Percentiles rank a stretch among this genome's conserved stretches.
Evolutionary conservation across 2,113 vertebrate species (phyloP).

Genomic region (Pollimyrus isidori): DNA sequence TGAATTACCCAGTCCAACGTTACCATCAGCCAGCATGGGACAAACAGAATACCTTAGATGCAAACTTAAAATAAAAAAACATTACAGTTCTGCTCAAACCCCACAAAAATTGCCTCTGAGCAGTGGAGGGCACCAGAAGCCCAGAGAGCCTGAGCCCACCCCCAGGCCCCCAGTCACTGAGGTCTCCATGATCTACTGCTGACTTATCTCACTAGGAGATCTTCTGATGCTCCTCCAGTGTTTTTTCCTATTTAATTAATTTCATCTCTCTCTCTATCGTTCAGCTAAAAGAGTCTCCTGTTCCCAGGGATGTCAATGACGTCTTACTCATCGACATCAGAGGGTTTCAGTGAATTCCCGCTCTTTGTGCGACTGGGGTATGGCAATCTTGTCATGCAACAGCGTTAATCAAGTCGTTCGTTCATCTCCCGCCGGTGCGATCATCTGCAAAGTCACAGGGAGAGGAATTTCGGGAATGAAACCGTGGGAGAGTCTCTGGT

Average conservation of each 20-base stretch:
- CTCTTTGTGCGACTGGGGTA: slow-evolving; percentile 34
- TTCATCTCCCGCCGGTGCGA: neutral
- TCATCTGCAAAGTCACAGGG: neutral
- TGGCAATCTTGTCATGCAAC: slow-evolving; percentile 27
- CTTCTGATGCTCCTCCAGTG: neutral
- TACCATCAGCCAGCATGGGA: neutral
- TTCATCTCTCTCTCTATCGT: neutral
- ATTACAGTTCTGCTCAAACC: neutral
- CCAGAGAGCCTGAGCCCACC: neutral
- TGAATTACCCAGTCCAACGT: neutral
- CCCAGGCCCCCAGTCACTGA: neutral
- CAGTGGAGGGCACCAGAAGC: neutral
- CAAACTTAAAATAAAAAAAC: neutral
- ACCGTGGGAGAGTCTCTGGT: neutral
- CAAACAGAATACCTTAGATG: neutral
- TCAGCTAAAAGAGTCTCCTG: neutral
- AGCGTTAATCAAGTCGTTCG: slow-evolving; percentile 29
- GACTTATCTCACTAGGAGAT: neutral
- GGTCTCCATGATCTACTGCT: neutral
- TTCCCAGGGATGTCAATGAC: slow-evolving; percentile 22
- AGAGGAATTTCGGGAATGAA: neutral
- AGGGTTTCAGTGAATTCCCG: slow-evolving; percentile 36
- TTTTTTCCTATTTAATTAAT: neutral
- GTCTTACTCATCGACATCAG: slow-evolving; percentile 30
- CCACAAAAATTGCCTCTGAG: too few species aligned